Conservation (phyloP, 2,113 vertebrate species). For the Hemibagrus wyckioides region DNA sequence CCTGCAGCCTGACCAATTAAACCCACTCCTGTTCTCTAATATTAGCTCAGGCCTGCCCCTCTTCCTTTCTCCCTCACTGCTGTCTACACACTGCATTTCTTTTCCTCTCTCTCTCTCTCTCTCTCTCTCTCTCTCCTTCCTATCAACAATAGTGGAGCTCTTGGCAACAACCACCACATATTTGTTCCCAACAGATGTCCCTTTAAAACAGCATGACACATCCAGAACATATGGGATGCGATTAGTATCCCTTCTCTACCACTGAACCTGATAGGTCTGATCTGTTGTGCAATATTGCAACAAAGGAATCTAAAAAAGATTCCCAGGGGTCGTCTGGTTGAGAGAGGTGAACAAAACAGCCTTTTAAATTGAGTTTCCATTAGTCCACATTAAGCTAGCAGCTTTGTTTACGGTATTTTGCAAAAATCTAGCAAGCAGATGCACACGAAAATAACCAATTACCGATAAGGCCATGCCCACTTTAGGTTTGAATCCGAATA, state of each 20-base stretch:
- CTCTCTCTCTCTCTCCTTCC: conserved; percentile 14
- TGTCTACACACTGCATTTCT: conserved; percentile 42
- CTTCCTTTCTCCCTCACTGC: conserved; percentile 6
- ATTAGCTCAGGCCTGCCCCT: conserved; percentile 37
- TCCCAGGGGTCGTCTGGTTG: neutral
- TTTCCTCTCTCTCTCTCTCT: conserved; percentile 26
- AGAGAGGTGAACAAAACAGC: neutral
- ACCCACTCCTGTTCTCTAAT: conserved; percentile 48
- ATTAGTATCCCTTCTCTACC: neutral
- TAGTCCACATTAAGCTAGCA: neutral
- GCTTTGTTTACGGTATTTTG: neutral
- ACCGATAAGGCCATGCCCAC: neutral
- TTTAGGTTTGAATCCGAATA: neutral
- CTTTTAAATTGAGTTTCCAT: neutral
- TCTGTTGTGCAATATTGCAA: neutral
- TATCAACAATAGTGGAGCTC: conserved; percentile 32
- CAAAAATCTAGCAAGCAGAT: neutral
- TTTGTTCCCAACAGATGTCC: conserved; percentile 49
- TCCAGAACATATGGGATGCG: neutral
- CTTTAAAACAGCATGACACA: conserved; percentile 7
- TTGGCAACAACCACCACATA: conserved; percentile 17
- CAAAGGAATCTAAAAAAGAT: neutral
- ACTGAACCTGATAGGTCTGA: neutral
- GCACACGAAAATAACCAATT: neutral
- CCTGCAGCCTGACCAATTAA: conserved; percentile 42